A percentile compares a stretch with the other conserved stretches of the same genome.
Evolutionary conservation across 2,888 invertebrate genomes (phyloP).

Genomic region (Neoaliturus tenellus): DNA sequence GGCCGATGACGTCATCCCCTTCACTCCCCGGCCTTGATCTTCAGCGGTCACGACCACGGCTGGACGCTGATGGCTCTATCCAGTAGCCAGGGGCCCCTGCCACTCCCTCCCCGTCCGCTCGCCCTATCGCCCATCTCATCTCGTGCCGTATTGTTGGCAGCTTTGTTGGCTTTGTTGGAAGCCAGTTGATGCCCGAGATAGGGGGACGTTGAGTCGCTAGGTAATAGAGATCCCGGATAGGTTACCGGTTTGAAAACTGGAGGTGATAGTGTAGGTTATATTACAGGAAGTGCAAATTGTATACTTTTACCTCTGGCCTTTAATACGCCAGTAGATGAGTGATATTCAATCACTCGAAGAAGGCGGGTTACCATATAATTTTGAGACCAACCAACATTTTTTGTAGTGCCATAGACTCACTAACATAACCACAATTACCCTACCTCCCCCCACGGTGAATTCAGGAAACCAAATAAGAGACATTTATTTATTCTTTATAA

Average conservation of each 20-base stretch:
- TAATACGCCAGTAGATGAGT: too few species aligned
- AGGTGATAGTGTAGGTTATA: too few species aligned
- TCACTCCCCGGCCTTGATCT: constrained; percentile 50
- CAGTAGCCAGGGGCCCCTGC: constrained; percentile 5
- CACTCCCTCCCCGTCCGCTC: neutral
- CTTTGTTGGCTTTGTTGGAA: neutral
- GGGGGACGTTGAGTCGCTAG: neutral
- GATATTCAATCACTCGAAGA: too few species aligned
- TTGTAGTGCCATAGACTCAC: too few species aligned
- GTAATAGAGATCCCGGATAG: neutral
- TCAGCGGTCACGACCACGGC: constrained; percentile 32
- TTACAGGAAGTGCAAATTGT: too few species aligned
- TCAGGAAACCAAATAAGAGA: too few species aligned
- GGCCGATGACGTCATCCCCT: constrained; percentile 29
- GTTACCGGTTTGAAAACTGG: neutral
- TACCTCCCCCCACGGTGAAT: too few species aligned
- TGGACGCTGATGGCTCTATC: constrained; percentile 4
- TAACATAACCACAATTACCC: too few species aligned
- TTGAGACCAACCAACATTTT: too few species aligned
- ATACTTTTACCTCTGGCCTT: too few species aligned
- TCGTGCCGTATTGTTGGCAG: neutral
- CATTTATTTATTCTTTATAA: too few species aligned
- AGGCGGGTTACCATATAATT: too few species aligned
- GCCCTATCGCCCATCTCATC: neutral
- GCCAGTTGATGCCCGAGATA: neutral